Percentiles rank a stretch among this genome's conserved stretches.
Conservation (phyloP, 2,797 vertebrate genomes). For the Carduelis carduelis region DNA sequence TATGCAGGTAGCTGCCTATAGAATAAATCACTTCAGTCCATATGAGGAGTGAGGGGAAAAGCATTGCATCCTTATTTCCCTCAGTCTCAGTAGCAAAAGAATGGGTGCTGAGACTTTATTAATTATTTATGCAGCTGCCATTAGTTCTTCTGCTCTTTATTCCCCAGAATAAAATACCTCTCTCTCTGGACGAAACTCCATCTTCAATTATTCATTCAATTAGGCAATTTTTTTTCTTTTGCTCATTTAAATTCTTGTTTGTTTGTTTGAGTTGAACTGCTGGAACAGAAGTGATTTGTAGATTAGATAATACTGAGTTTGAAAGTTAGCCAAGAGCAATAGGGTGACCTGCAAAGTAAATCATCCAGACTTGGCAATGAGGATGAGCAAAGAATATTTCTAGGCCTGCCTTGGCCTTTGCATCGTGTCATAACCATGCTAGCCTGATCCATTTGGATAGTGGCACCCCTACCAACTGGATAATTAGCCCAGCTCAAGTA, state of each 20-base stretch:
- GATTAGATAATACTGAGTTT: not conserved
- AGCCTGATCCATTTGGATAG: not conserved
- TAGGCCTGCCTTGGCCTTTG: not conserved
- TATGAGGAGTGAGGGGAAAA: not conserved
- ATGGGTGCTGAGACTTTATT: not conserved
- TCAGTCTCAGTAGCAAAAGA: not conserved
- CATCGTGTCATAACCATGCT: not conserved
- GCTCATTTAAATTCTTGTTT: not conserved
- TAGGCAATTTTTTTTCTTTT: not conserved
- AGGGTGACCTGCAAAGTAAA: not conserved
- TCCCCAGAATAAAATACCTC: not conserved
- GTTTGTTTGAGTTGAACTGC: not conserved
- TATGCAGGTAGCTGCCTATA: not conserved
- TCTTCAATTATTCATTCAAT: slow-evolving; percentile 6
- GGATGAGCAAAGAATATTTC: not conserved
- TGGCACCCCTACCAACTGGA: not conserved
- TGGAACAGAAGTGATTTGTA: not conserved
- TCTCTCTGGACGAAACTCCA: not conserved
- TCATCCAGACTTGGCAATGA: not conserved
- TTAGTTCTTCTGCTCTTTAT: not conserved
- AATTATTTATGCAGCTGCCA: slow-evolving; percentile 8
- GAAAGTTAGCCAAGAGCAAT: not conserved
- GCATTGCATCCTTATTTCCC: not conserved
- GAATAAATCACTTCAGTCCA: not conserved
- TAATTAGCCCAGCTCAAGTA: not conserved